Conservation (phyloP, 2,113 vertebrate genomes). For the Hippoglossus stenolepis region DNA sequence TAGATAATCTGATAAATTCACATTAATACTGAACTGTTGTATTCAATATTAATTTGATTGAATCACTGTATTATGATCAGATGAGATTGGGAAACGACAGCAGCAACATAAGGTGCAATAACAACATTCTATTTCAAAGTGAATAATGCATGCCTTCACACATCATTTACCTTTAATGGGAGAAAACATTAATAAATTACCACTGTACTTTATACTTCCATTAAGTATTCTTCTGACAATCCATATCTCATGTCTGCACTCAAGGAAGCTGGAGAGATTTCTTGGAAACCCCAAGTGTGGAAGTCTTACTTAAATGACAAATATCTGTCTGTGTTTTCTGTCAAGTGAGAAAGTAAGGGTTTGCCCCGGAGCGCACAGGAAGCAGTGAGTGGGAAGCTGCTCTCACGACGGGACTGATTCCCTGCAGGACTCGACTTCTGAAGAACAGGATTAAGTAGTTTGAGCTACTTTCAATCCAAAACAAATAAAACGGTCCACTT, state of each 20-base stretch:
- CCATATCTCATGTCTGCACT: slow-evolving; percentile 7
- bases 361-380: too few relatives aligned
- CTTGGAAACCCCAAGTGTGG: slow-evolving; percentile 23
- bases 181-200: neutral
- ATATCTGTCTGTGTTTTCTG: slow-evolving; percentile 52
- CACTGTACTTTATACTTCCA: neutral
- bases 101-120: neutral
- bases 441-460: slow-evolving; percentile 33
- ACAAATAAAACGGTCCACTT: slow-evolving; percentile 34
- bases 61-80: too few relatives aligned
- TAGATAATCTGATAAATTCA: neutral
- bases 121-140: neutral
- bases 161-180: neutral
- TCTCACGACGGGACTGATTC: slow-evolving; percentile 22
- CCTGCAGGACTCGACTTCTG: slow-evolving; percentile 9
- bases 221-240: neutral
- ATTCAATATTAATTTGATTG: neutral
- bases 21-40: neutral
- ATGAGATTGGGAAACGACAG: neutral
- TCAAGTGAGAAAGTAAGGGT: slow-evolving; percentile 31
- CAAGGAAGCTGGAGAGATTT: slow-evolving; percentile 9
- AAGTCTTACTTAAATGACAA: slow-evolving; percentile 41
- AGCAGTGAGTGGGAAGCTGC: slow-evolving; percentile 28
- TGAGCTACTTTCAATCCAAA: slow-evolving; percentile 21
- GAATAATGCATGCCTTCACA: neutral